A percentile compares a stretch with the other conserved stretches of the same genome.
These are phyloP conservation scores for Sinocyclocheilus grahami DNA, from an alignment of 2,113 vertebrate genomes.

Conservation along the genomic window DNA sequence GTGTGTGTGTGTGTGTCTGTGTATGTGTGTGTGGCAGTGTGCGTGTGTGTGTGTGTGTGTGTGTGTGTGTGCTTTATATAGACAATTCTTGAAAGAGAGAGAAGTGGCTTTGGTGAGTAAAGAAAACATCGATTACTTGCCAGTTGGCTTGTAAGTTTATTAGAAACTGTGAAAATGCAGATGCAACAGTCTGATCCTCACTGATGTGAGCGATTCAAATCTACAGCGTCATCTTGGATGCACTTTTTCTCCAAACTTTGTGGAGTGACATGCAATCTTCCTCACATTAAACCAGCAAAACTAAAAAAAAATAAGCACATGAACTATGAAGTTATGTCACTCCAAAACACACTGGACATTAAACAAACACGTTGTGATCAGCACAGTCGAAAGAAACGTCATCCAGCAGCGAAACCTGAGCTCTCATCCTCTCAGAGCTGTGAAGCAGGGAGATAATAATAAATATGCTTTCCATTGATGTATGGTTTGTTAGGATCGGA, in stretches of 20 bases:
- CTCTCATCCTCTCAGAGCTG: too few species aligned
- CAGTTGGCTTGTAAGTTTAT: not conserved
- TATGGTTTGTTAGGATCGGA: too few species aligned
- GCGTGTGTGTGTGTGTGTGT: too few species aligned
- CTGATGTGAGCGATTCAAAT: not conserved
- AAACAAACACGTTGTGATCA: not conserved
- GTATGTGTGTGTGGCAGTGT: too few species aligned
- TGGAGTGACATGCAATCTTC: not conserved
- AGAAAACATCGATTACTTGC: not conserved
- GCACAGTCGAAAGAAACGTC: not conserved
- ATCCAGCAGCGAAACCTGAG: not conserved
- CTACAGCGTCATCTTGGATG: not conserved
- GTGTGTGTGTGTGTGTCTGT: too few species aligned
- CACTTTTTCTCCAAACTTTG: not conserved
- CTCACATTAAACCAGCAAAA: not conserved
- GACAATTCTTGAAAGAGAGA: too few species aligned
- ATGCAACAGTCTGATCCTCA: not conserved
- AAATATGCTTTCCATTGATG: too few species aligned
- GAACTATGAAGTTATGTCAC: not conserved
- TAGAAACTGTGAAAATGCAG: not conserved
- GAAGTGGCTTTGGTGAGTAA: conserved; percentile 6
- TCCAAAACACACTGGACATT: not conserved
- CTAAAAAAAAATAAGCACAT: not conserved
- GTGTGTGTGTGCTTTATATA: too few species aligned
- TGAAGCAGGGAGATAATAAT: not conserved